These are phyloP conservation scores for Malacosoma neustria DNA, from an alignment of 2,888 invertebrate species.

Conservation along the genomic window DNA sequence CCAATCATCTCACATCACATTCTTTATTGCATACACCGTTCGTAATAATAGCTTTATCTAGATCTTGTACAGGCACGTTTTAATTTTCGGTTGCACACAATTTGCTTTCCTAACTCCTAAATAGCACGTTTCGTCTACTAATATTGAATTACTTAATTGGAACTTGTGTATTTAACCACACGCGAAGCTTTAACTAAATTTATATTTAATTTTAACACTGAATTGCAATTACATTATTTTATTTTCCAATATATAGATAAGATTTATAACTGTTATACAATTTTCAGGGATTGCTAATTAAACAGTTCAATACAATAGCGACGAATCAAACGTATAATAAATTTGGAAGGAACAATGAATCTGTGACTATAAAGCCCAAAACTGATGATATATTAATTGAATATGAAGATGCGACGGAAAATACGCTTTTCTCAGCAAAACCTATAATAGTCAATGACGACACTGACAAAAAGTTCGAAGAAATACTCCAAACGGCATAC, in stretches of 20 bases:
- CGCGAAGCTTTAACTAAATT: not conserved
- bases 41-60: slow-evolving; percentile 1
- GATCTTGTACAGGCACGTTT: not conserved
- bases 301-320: slow-evolving; percentile 61
- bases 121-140: slow-evolving; percentile 5
- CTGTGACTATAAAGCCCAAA: slow-evolving; percentile 39
- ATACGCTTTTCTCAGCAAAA: slow-evolving; percentile 46
- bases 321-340: slow-evolving; percentile 54
- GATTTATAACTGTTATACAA: slow-evolving; percentile 8
- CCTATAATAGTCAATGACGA: slow-evolving; percentile 48
- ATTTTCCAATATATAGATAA: not conserved
- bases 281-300: slow-evolving; percentile 68
- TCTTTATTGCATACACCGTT: slow-evolving; percentile 2
- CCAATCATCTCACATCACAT: slow-evolving; percentile 3
- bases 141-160: not conserved
- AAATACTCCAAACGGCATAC: slow-evolving; percentile 50
- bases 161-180: not conserved
- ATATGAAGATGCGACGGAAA: slow-evolving; percentile 49
- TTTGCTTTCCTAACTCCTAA: not conserved
- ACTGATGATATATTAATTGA: slow-evolving; percentile 53
- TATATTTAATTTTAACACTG: slow-evolving; percentile 4
- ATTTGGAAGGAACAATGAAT: slow-evolving; percentile 39
- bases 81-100: slow-evolving; percentile 5
- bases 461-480: slow-evolving; percentile 54
- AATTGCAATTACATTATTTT: slow-evolving; percentile 12